Percentiles rank a stretch among this genome's conserved stretches.
Conservation (phyloP, 2,888 invertebrate species). For the Monopis laevigella region DNA sequence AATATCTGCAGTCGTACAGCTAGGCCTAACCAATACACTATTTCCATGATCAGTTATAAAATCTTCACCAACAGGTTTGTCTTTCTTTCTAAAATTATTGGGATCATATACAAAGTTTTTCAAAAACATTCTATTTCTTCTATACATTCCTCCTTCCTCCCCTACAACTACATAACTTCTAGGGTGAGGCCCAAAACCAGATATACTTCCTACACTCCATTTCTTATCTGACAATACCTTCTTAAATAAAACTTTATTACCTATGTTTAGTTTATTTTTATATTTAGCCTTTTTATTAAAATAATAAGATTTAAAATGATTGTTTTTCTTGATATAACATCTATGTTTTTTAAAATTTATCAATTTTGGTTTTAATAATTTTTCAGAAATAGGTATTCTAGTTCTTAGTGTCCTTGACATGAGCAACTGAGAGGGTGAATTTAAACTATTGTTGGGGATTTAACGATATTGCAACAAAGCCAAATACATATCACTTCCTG, state of each 20-base stretch:
- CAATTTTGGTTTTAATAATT: background rate
- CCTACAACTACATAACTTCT: background rate
- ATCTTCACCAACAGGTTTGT: no score
- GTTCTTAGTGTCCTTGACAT: background rate
- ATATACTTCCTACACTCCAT: background rate
- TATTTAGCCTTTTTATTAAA: constrained; percentile 1
- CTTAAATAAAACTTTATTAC: background rate
- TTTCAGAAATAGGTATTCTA: background rate
- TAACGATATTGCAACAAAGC: constrained; percentile 16
- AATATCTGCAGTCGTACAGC: no score
- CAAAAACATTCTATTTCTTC: no score
- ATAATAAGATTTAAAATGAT: background rate
- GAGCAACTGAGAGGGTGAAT: constrained; percentile 2
- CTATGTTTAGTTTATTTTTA: background rate
- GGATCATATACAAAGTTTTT: no score
- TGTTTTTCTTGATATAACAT: background rate
- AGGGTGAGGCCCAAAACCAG: background rate
- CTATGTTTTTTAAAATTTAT: background rate
- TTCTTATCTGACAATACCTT: background rate
- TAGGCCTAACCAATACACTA: no score
- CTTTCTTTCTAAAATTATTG: no score
- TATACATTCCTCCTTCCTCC: background rate
- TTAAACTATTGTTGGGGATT: background rate
- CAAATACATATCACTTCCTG: no score
- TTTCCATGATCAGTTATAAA: no score